These are phyloP conservation scores for Daktulosphaira vitifoliae DNA, from an alignment of 1,140 invertebrate genomes.

Conservation along the genomic window DNA sequence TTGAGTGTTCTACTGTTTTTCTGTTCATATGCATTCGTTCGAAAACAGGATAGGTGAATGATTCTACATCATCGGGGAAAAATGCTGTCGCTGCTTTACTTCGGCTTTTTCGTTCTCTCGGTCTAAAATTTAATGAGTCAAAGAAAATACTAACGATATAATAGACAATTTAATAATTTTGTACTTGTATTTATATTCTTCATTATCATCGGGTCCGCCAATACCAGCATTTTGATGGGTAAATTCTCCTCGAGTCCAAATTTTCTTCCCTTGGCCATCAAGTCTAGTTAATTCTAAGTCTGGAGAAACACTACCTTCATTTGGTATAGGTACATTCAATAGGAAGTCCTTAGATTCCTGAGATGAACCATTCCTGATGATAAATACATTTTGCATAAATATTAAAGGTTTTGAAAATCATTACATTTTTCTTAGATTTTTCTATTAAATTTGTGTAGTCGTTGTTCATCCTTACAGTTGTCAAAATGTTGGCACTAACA, in stretches of 20 bases:
- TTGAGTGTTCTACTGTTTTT: neutral
- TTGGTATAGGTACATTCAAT: neutral
- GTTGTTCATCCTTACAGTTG: too few relatives aligned
- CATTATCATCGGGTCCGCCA: constrained; percentile 48
- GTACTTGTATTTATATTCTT: constrained; percentile 40
- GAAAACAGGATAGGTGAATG: constrained; percentile 19
- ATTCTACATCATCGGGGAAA: constrained; percentile 23
- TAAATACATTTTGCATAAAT: neutral
- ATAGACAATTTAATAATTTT: too few relatives aligned
- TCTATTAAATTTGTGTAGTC: too few relatives aligned
- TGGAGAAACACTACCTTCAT: neutral
- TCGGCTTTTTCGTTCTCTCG: constrained; percentile 12
- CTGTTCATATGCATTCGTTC: constrained; percentile 21
- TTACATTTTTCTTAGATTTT: too few relatives aligned
- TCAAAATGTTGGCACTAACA: too few relatives aligned
- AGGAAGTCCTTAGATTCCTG: constrained; percentile 3
- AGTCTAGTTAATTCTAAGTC: neutral
- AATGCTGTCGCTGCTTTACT: constrained; percentile 10
- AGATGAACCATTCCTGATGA: constrained; percentile 17
- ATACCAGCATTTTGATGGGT: constrained; percentile 61
- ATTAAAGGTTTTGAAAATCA: too few relatives aligned
- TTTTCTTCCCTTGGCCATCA: constrained; percentile 44
- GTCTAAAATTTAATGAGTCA: neutral
- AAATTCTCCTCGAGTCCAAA: constrained; percentile 61
- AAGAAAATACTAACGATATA: too few relatives aligned